phyloP scores from a whole-genome alignment of 1,140 invertebrate genomes.

The Micrasema minimum region DNA sequence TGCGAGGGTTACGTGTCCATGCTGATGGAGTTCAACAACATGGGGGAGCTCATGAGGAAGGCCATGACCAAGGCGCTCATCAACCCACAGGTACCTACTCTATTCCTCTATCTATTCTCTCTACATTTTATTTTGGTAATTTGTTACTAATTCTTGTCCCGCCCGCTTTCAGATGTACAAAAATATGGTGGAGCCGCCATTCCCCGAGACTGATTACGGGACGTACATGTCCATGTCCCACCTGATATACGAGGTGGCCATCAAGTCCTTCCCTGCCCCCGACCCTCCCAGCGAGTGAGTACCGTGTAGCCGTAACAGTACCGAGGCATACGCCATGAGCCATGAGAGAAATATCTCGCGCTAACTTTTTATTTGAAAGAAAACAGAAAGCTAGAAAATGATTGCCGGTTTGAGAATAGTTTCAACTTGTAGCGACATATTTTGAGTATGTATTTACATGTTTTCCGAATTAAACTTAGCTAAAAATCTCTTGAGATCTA shows the following conservation, averaged over 20 bases:
- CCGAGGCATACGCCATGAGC: no score
- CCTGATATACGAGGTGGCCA: constrained; percentile 81
- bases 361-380: no score
- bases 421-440: no score
- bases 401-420: no score
- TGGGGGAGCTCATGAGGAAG: constrained; percentile 93
- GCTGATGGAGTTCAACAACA: constrained; percentile 91
- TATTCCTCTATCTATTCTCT: no score
- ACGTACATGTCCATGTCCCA: constrained; percentile 80
- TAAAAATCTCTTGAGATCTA: no score
- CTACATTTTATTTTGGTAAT: no score
- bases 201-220: constrained; percentile 73
- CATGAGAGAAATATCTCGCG: no score
- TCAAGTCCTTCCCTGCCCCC: constrained; percentile 80
- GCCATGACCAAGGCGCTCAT: constrained; percentile 92
- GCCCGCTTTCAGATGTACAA: constrained; percentile 70
- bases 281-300: constrained; percentile 84
- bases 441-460: no score
- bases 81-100: constrained; percentile 84
- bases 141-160: constrained; percentile 16
- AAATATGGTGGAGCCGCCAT: constrained; percentile 70
- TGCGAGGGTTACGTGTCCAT: constrained; percentile 88
- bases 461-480: no score
- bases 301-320: no score
- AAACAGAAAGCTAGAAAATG: no score